Evolutionary conservation across 1,140 invertebrate genomes (phyloP).

Genomic region (Cherax destructor): DNA sequence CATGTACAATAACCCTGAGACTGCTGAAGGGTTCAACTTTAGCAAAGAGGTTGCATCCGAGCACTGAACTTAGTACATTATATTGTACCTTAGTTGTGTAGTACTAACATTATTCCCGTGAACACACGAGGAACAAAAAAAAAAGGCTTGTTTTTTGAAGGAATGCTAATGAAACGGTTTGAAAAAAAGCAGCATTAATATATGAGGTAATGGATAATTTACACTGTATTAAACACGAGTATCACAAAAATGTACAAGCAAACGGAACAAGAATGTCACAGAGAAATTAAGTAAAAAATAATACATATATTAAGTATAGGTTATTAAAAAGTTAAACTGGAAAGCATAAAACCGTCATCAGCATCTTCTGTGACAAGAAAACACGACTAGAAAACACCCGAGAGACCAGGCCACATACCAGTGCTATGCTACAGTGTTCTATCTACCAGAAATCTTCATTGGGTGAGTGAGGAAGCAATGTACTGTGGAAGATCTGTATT

Average conservation of each 20-base stretch:
- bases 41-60: neutral
- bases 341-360: conserved; percentile 14
- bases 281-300: neutral
- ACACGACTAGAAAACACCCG: conserved; percentile 64
- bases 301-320: neutral
- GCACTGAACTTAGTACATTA: neutral
- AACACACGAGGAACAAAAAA: conserved; percentile 8
- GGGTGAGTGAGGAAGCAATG: neutral
- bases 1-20: neutral
- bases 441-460: conserved; percentile 17
- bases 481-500: neutral
- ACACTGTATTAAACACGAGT: neutral
- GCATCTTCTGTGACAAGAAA: conserved; percentile 16
- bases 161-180: neutral
- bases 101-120: conserved; percentile 10
- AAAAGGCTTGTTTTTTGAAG: neutral
- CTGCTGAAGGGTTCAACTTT: neutral
- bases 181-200: neutral
- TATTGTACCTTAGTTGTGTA: neutral
- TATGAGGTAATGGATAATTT: neutral
- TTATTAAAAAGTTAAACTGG: neutral
- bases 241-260: neutral
- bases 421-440: conserved; percentile 22
- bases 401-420: conserved; percentile 47
- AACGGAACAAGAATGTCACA: neutral